These are phyloP conservation scores for Pristiophorus japonicus DNA, from an alignment of 2,113 vertebrate genomes.

Conservation along the genomic window DNA sequence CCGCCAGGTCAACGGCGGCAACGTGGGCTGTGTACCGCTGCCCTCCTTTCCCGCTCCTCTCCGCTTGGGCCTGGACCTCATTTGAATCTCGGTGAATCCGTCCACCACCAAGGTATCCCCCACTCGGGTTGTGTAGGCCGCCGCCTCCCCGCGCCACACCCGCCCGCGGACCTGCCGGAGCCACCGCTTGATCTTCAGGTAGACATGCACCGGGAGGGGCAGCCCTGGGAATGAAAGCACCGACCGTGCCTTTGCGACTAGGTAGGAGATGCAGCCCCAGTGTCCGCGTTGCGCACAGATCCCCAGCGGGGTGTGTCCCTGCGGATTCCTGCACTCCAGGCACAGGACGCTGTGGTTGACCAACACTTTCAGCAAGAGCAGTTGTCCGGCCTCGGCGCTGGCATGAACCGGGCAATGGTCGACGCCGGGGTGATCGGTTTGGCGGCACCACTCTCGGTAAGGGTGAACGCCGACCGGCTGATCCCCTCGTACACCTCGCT, in stretches of 20 bases:
- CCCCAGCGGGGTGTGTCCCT: conserved; percentile 51
- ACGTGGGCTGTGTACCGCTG: conserved; percentile 37
- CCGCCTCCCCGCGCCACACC: conserved; percentile 32
- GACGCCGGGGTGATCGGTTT: conserved; percentile 55
- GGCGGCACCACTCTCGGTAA: conserved; percentile 59
- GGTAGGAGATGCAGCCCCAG: conserved; percentile 54
- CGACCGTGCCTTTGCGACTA: conserved; percentile 59
- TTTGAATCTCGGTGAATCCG: conserved; percentile 56
- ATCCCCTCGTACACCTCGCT: conserved; percentile 49
- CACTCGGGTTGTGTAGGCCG: conserved; percentile 46
- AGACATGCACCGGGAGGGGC: conserved; percentile 56
- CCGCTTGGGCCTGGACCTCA: conserved; percentile 54
- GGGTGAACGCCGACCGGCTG: conserved; percentile 58
- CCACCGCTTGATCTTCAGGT: conserved; percentile 62
- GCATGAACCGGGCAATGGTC: conserved; percentile 58
- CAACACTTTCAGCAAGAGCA: conserved; percentile 64
- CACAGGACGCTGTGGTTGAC: conserved; percentile 52
- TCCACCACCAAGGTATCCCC: conserved; percentile 59
- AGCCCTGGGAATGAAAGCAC: conserved; percentile 51
- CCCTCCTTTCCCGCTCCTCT: conserved; percentile 39
- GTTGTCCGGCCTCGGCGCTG: conserved; percentile 56
- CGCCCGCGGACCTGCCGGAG: conserved; percentile 48
- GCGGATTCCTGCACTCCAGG: conserved; percentile 53
- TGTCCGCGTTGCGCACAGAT: conserved; percentile 51
- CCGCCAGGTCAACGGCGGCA: conserved; percentile 39